phyloP scores from a whole-genome alignment of 2,888 invertebrate species.

The Calliphora vomitoria region DNA sequence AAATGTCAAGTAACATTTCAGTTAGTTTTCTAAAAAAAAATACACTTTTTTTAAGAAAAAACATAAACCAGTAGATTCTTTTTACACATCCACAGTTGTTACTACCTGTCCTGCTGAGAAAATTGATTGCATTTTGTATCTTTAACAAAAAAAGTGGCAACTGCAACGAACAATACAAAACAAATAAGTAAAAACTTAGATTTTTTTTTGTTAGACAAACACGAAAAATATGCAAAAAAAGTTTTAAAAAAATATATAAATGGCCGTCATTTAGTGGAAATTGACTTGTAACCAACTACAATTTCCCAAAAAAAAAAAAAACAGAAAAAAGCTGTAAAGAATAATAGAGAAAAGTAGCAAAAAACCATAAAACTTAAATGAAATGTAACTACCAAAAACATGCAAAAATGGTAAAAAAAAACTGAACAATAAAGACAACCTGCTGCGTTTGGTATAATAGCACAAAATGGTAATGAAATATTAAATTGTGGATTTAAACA shows the following conservation, averaged over 20 bases:
- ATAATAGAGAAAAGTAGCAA: slow-evolving; percentile 35
- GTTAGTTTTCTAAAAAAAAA: slow-evolving; percentile 21
- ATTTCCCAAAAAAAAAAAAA: slow-evolving; percentile 63
- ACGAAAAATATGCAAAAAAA: slow-evolving; percentile 59
- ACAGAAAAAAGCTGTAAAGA: slow-evolving; percentile 21
- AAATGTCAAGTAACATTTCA: slow-evolving; percentile 67
- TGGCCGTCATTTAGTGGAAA: slow-evolving; percentile 74
- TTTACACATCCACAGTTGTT: slow-evolving; percentile 44
- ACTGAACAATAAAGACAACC: slow-evolving; percentile 69
- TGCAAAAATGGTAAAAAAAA: slow-evolving; percentile 36
- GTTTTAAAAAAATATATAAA: slow-evolving; percentile 62
- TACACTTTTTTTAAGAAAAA: slow-evolving; percentile 30
- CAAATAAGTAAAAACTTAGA: slow-evolving; percentile 45
- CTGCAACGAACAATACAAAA: slow-evolving; percentile 57
- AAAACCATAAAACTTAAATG: slow-evolving; percentile 60
- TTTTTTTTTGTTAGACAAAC: slow-evolving; percentile 54
- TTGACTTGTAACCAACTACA: slow-evolving; percentile 72
- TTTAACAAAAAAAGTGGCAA: slow-evolving; percentile 55
- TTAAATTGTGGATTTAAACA: background rate
- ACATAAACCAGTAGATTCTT: background rate
- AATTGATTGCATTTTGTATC: slow-evolving; percentile 74
- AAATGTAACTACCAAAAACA: slow-evolving; percentile 65
- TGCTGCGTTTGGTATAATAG: slow-evolving; percentile 61
- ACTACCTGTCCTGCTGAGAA: slow-evolving; percentile 73
- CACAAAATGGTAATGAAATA: slow-evolving; percentile 26